These are phyloP conservation scores for Triplophysa dalaica DNA, from an alignment of 2,113 vertebrate genomes.

Conservation along the genomic window DNA sequence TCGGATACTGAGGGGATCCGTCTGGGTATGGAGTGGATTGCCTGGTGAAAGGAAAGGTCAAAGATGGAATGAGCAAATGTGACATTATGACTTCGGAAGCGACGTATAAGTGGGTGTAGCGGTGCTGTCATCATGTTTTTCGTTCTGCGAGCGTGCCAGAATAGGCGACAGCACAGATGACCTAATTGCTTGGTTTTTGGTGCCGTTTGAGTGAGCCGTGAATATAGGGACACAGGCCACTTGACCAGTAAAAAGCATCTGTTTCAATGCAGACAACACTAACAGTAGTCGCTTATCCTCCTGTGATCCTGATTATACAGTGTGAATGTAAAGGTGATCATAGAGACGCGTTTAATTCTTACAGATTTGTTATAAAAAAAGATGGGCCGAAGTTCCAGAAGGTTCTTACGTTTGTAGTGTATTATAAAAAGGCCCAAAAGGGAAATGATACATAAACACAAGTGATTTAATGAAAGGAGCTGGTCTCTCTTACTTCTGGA, in stretches of 20 bases:
- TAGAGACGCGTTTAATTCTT: not conserved
- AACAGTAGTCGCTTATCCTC: constrained; percentile 11
- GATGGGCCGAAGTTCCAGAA: no score
- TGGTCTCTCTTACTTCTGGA: constrained; percentile 39
- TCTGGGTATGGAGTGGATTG: constrained; percentile 36
- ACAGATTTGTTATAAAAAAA: not conserved
- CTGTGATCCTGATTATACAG: not conserved
- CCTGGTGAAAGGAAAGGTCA: constrained; percentile 66
- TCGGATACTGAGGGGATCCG: constrained; percentile 11
- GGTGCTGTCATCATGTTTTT: constrained; percentile 6
- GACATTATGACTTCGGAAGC: constrained; percentile 64
- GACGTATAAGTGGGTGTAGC: constrained; percentile 3
- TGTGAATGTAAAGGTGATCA: not conserved
- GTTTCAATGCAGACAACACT: no score
- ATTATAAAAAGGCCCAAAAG: constrained; percentile 17
- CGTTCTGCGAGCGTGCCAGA: not conserved
- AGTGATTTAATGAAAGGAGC: constrained; percentile 31
- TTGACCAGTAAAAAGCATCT: not conserved
- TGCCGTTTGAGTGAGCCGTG: constrained; percentile 36
- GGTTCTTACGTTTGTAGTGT: not conserved
- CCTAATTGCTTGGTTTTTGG: constrained; percentile 29
- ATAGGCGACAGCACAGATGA: constrained; percentile 21
- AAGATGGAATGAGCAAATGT: constrained; percentile 62
- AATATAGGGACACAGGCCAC: constrained; percentile 41
- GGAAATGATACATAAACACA: constrained; percentile 20